These are phyloP conservation scores for Agriotes lineatus DNA, from an alignment of 2,888 invertebrate species.

Conservation along the genomic window DNA sequence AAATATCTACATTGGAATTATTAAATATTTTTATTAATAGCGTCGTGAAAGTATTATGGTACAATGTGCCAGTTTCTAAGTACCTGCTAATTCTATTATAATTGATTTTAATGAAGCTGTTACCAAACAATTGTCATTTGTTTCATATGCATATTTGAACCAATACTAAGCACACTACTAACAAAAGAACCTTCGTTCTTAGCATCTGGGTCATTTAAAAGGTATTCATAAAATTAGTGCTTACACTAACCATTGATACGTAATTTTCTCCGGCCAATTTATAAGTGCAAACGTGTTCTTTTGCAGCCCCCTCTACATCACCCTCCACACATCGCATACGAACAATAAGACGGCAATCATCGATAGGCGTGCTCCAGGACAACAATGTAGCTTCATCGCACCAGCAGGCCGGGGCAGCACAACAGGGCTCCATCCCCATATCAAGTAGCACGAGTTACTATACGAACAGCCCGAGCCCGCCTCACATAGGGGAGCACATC, in stretches of 20 bases:
- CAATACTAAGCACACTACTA: too few relatives aligned
- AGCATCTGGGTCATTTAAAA: too few relatives aligned
- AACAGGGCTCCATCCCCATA: conserved; percentile 58
- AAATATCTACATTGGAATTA: too few relatives aligned
- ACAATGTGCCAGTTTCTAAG: too few relatives aligned
- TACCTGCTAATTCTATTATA: too few relatives aligned
- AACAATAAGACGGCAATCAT: conserved; percentile 73
- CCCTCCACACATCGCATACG: conserved; percentile 71
- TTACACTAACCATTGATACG: background rate
- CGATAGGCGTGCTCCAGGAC: conserved; percentile 72
- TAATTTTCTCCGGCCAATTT: too few relatives aligned
- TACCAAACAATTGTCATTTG: too few relatives aligned
- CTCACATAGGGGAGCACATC: conserved; percentile 62
- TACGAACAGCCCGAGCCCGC: conserved; percentile 74
- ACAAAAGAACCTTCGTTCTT: too few relatives aligned
- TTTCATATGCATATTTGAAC: too few relatives aligned
- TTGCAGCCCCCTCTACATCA: conserved; percentile 75
- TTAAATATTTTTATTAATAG: too few relatives aligned
- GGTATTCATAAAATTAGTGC: background rate
- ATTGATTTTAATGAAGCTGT: too few relatives aligned
- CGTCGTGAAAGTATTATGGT: too few relatives aligned
- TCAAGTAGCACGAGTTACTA: conserved; percentile 70
- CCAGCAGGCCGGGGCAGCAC: conserved; percentile 43
- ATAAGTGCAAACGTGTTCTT: background rate
- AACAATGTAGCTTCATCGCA: conserved; percentile 59